Evolutionary conservation across 1,140 invertebrate species (phyloP).

Genomic region (Geopemphigus sp.): DNA sequence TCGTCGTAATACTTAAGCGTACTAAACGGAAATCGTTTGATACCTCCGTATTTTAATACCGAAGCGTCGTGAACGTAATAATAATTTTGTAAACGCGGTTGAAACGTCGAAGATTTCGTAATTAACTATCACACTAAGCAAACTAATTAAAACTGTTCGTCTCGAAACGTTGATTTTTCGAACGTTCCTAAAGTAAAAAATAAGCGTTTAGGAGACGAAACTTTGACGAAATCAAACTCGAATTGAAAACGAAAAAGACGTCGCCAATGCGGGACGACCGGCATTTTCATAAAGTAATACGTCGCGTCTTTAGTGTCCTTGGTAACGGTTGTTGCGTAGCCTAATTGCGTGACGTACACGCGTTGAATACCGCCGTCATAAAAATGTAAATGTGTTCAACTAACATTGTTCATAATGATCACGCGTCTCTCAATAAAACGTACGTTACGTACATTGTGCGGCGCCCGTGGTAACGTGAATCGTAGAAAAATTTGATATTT

Average conservation of each 20-base stretch:
- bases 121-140: no score
- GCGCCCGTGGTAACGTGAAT: no score
- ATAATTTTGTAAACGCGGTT: no score
- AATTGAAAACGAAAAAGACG: background rate
- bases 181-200: no score
- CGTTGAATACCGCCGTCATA: background rate
- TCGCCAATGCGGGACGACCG: background rate
- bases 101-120: no score
- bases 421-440: slow-evolving; percentile 13
- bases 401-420: background rate
- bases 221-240: background rate
- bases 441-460: background rate
- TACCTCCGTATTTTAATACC: no score
- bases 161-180: no score
- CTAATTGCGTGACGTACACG: background rate
- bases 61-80: no score
- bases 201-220: background rate
- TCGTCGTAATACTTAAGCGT: no score
- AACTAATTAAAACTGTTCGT: no score
- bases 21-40: no score
- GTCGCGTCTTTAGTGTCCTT: background rate
- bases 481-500: no score
- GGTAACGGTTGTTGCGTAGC: background rate
- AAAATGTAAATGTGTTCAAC: slow-evolving; percentile 14
- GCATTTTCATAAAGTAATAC: background rate